Base-by-base conservation (phyloP, 2,797 vertebrate species). In the Microctenopoma stevenorrisi region DNA sequence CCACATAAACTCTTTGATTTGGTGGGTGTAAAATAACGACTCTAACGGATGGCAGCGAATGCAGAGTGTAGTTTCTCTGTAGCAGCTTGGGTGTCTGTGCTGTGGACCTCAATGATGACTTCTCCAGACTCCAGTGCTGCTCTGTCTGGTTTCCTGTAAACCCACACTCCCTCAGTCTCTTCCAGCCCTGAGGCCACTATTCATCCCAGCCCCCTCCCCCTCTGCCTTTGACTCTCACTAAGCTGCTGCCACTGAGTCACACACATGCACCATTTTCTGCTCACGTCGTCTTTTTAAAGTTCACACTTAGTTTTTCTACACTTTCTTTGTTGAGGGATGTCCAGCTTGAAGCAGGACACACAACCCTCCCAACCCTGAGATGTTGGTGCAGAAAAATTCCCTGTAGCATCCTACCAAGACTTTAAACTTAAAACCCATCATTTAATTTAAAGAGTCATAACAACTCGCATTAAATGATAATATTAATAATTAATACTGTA, bases 121-220 rank as follows among this genome's bases (percentile, higher is more conserved):
- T 89, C 81, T 89, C 82, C 92, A 92, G 92, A 92, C 82, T 77
- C 48, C 57, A 87, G 53, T 57, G 72, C 70, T 73, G 75, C 81
- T 86, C 71, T 30, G 55, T 74, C 79, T 65, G 73, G 78, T 81
- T 89, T 91, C 85, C 89, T 88, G 83, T 87, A 80, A 84, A 52
- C 54, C 77, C 52, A 44, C 22, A 70, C 76, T 63, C 74, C 73
- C 59, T 70, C 71, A 67, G 42, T 68, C 79, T 84, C 75, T 46
- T 58, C 28, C n/a, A 61, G 54, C 46, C 35, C 51, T 2, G 35
- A 74, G 62, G 78, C 72, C 61, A 11, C 76, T 47, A 50, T 79
- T 78, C 48, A 65, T 37, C 10, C 2, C 1, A 11, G 15, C 22
- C 38, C 22, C 46, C n/a, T n/a, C 66, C 42, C 61, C 46, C 47